phyloP scores from a whole-genome alignment of 2,113 vertebrate species.

The Nycticorax nycticorax region DNA sequence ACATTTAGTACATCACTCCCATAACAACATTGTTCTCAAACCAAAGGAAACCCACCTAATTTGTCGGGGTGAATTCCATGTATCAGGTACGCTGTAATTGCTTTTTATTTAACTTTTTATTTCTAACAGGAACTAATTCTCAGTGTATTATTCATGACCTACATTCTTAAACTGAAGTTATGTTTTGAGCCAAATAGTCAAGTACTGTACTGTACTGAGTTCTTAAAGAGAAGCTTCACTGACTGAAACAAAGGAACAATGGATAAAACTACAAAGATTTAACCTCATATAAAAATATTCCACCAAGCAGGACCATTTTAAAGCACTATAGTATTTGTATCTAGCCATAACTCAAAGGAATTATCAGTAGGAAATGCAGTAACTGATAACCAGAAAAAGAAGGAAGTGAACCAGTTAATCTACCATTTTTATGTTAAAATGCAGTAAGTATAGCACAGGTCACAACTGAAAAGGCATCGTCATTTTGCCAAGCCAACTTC shows the following conservation, averaged over 20 bases:
- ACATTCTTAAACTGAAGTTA: neutral
- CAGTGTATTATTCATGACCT: neutral
- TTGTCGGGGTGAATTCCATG: slow-evolving; percentile 6
- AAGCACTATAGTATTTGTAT: neutral
- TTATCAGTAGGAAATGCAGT: neutral
- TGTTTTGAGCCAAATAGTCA: neutral
- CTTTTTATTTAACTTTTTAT: slow-evolving; percentile 16
- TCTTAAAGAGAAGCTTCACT: neutral
- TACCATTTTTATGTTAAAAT: neutral
- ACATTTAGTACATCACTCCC: slow-evolving; percentile 13
- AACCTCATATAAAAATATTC: neutral
- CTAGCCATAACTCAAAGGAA: neutral
- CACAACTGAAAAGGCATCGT: neutral
- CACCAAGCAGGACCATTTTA: neutral
- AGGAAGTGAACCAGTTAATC: neutral
- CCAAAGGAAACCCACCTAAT: slow-evolving; percentile 45
- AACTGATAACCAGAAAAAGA: neutral
- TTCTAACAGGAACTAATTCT: slow-evolving; percentile 13
- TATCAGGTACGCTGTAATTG: neutral
- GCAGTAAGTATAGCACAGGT: neutral
- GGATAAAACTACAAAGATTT: neutral
- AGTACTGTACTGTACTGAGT: neutral
- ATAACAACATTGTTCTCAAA: neutral
- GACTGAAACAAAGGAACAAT: neutral
- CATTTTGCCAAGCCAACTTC: neutral